Evolutionary conservation across 2,113 vertebrate species (phyloP), one percentile per base, ranked within the genome.

Genomic region (Alethe castanea): DNA sequence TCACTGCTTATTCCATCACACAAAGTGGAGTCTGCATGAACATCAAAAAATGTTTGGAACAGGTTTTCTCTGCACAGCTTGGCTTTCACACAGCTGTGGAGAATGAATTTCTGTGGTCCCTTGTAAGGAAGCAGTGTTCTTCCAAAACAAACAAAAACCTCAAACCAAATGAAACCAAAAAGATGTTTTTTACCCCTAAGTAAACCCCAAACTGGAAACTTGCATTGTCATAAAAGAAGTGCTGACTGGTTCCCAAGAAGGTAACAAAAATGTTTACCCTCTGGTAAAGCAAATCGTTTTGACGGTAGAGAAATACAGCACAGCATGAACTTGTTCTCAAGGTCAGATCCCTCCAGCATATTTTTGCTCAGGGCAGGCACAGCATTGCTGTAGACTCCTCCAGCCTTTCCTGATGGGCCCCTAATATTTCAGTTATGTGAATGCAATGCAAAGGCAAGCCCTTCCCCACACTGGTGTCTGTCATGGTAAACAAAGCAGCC

Each of bases 111-210:
- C 92, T 93, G 76, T 82, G 91, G 92, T 96, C 73, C 81, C 73
- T 89, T 79, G 57, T 48, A 91, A 77, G 93, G 89, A 95, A 97
- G 69, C n/a, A 72, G 73, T 60, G 36, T 36, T 94, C 62, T 92
- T 96, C 95, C 95, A 96, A 95, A 92, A 56, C 44, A 96, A 96
- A 95, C 72, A 86, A 90, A 94, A 94, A 73, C 67, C 50, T 79
- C 88, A 92, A 90, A 93, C 80, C 76, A 86, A 94, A 93, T 70
- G 42, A 95, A 93, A 95, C 72, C 20, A 86, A 88, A 81, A 91
- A 67, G 38, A 69, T 62, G 19, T 7, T 33, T 85, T 65, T 57
- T 38, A 2, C 12, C 61, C 44, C 52, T 88, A 86, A 96, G 57
- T 48, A 94, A 96, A 88, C 40, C 52, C 69, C 4, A 90, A 86